phyloP scores from a whole-genome alignment of 1,140 invertebrate genomes.

The Bombus pyrosoma region DNA sequence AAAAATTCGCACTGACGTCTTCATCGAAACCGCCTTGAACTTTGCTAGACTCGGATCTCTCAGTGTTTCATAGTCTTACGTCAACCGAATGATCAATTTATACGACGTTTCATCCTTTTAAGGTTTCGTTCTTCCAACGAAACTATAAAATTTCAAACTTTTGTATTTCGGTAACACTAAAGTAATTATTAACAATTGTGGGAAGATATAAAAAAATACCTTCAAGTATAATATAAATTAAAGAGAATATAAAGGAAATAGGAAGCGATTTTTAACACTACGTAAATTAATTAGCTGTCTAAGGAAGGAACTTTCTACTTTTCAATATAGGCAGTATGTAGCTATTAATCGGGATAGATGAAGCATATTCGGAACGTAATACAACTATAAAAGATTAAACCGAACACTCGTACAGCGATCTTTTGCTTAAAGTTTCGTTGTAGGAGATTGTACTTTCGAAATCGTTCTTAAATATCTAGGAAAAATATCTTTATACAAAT shows the following conservation, averaged over 20 bases:
- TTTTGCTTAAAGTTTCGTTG: too few species aligned
- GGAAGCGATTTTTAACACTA: background rate
- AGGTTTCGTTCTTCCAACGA: background rate
- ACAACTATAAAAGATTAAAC: too few species aligned
- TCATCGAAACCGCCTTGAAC: slow-evolving; percentile 40
- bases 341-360: too few species aligned
- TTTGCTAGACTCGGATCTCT: background rate
- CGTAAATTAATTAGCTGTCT: background rate
- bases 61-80: background rate
- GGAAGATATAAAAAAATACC: too few species aligned
- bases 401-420: too few species aligned
- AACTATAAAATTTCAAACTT: background rate
- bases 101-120: background rate
- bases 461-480: too few species aligned
- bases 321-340: background rate
- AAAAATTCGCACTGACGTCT: slow-evolving; percentile 49
- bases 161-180: background rate
- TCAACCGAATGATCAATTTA: background rate
- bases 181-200: background rate
- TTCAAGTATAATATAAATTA: background rate
- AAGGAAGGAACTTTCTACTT: slow-evolving; percentile 4
- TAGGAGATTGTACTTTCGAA: too few species aligned
- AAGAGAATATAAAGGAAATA: background rate
- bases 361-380: too few species aligned
- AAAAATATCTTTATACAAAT: too few species aligned